phyloP scores from a whole-genome alignment of 2,888 invertebrate genomes.

The Hyppa rectilinea region DNA sequence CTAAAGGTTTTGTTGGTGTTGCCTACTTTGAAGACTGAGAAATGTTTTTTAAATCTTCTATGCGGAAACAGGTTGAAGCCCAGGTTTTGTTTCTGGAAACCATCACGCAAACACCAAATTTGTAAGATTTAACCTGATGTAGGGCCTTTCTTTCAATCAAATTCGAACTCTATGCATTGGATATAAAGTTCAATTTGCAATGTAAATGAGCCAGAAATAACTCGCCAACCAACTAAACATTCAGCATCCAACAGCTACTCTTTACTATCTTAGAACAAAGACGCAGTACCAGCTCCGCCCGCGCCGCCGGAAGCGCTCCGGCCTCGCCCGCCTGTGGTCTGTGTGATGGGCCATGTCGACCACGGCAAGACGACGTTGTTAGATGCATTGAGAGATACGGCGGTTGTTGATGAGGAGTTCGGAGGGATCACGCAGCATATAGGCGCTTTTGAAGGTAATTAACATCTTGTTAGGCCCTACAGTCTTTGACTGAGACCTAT shows the following conservation, averaged over 20 bases:
- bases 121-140: not conserved
- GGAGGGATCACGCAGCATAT: constrained; percentile 99
- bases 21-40: not conserved
- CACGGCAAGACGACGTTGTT: constrained; percentile 99
- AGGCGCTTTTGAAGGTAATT: constrained; percentile 97
- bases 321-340: constrained; percentile 97
- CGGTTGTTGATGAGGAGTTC: constrained; percentile 97
- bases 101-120: not conserved
- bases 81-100: not conserved
- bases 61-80: not conserved
- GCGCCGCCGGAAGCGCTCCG: constrained; percentile 92
- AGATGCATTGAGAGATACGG: constrained; percentile 96
- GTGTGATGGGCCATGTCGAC: constrained; percentile 99
- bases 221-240: not conserved
- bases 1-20: not conserved
- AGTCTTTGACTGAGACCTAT: not conserved
- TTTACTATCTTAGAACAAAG: constrained; percentile 77
- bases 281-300: constrained; percentile 91
- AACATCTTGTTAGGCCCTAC: not conserved
- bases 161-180: not conserved
- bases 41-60: not conserved
- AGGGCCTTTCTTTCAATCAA: not conserved
- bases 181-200: not conserved
- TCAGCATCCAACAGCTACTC: not conserved
- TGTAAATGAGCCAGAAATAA: no score